Conservation (phyloP, 2,888 invertebrate genomes). For the Clusia tigrina region DNA sequence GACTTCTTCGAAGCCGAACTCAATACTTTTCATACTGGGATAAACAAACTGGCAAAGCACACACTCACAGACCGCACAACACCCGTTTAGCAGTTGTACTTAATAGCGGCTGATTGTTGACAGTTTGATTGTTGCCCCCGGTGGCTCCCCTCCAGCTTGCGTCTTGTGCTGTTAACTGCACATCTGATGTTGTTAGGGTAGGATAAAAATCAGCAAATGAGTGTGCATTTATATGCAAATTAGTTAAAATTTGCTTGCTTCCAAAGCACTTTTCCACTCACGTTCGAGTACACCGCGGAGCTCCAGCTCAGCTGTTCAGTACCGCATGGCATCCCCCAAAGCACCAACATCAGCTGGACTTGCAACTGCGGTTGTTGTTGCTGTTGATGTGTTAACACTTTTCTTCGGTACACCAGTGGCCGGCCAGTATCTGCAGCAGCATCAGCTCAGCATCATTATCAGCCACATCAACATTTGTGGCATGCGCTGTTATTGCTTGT, state of each 20-base stretch:
- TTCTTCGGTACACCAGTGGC: too few relatives aligned
- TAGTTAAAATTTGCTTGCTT: conserved; percentile 57
- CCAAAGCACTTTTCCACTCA: conserved; percentile 42
- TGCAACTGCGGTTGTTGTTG: background rate
- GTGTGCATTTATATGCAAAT: conserved; percentile 54
- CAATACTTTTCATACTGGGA: too few relatives aligned
- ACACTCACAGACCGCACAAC: background rate
- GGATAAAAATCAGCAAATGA: conserved; percentile 6
- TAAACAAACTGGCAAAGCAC: too few relatives aligned
- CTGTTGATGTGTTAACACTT: too few relatives aligned
- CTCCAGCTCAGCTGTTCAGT: background rate
- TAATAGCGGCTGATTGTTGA: background rate
- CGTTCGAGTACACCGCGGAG: background rate
- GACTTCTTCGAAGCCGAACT: too few relatives aligned
- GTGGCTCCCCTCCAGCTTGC: conserved; percentile 26
- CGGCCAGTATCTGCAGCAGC: background rate
- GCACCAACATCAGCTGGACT: background rate
- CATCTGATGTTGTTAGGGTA: background rate
- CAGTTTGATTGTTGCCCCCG: conserved; percentile 26
- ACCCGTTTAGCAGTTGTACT: background rate
- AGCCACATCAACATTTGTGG: background rate
- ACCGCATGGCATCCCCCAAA: background rate
- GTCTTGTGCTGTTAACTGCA: conserved; percentile 33
- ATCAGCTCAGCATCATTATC: background rate
- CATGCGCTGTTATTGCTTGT: conserved; percentile 1